Evolutionary conservation across 2,113 vertebrate genomes (phyloP).

Genomic region (Tetraodon nigroviridis): DNA sequence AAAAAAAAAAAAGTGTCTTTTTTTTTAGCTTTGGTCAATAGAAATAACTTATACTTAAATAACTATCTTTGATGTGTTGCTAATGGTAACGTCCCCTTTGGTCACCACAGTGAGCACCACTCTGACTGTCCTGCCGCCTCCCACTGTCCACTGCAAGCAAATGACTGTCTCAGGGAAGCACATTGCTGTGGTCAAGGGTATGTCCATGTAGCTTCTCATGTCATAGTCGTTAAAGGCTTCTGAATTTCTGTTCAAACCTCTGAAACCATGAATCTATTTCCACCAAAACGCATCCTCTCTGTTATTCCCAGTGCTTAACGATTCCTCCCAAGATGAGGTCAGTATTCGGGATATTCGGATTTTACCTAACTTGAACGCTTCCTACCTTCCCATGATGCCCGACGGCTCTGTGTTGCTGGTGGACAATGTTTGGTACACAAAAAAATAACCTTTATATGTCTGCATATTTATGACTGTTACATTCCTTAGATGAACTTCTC

Average conservation of each 20-base stretch:
- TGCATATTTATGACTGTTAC: background rate
- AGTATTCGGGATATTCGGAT: constrained; percentile 80
- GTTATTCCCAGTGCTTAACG: constrained; percentile 76
- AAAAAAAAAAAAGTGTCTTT: background rate
- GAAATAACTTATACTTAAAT: too few species aligned
- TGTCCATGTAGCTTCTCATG: background rate
- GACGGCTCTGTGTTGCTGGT: constrained; percentile 88
- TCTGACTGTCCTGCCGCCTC: constrained; percentile 84
- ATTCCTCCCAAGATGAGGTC: constrained; percentile 85
- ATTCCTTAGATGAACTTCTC: background rate
- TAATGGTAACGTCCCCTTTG: background rate
- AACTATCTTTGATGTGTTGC: background rate
- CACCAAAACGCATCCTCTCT: background rate
- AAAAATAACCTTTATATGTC: too few species aligned
- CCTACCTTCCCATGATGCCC: constrained; percentile 88
- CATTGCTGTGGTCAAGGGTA: constrained; percentile 84
- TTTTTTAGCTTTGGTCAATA: background rate
- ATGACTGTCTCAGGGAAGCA: constrained; percentile 85
- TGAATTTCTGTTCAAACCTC: background rate
- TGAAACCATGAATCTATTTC: background rate
- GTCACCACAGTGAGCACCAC: constrained; percentile 81
- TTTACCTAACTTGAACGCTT: constrained; percentile 86
- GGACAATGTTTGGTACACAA: constrained; percentile 82
- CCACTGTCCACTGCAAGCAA: constrained; percentile 82
- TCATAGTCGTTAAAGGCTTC: background rate